Evolutionary conservation across 2,113 vertebrate species (phyloP).

Genomic region (Pterocles gutturalis): DNA sequence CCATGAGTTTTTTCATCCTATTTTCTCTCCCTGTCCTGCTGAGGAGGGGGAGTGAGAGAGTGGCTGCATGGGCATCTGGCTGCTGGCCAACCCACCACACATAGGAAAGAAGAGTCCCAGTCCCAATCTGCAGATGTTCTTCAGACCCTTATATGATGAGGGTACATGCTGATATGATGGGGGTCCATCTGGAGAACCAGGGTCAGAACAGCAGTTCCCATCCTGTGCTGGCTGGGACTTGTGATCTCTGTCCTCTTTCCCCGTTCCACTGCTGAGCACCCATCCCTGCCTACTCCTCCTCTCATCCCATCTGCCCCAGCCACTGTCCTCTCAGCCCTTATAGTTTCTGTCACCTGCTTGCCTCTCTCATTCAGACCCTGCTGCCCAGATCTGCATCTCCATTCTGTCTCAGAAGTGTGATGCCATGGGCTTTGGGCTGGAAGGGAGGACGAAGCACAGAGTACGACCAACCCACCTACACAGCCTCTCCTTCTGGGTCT

Average conservation of each 20-base stretch:
- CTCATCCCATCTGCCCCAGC: too few species aligned
- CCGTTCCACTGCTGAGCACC: not conserved
- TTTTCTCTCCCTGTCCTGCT: not conserved
- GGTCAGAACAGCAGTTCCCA: not conserved
- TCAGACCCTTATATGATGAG: not conserved
- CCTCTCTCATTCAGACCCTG: not conserved
- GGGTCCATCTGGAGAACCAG: not conserved
- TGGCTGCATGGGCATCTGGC: accelerated
- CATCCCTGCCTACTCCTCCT: not conserved
- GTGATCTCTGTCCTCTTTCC: not conserved
- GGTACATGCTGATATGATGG: not conserved
- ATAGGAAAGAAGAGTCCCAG: not conserved
- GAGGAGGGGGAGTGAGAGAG: not conserved
- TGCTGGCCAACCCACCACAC: not conserved
- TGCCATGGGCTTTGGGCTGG: not conserved
- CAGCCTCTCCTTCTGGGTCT: not conserved
- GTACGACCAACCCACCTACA: not conserved
- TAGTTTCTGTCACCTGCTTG: not conserved
- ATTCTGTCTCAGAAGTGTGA: not conserved
- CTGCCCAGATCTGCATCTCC: not conserved
- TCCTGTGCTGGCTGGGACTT: not conserved
- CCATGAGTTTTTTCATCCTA: not conserved
- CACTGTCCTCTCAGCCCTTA: not conserved
- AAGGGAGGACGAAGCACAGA: not conserved
- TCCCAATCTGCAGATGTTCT: not conserved